Conservation (phyloP, 2,797 vertebrate genomes). For the Tokudaia muenninki region DNA sequence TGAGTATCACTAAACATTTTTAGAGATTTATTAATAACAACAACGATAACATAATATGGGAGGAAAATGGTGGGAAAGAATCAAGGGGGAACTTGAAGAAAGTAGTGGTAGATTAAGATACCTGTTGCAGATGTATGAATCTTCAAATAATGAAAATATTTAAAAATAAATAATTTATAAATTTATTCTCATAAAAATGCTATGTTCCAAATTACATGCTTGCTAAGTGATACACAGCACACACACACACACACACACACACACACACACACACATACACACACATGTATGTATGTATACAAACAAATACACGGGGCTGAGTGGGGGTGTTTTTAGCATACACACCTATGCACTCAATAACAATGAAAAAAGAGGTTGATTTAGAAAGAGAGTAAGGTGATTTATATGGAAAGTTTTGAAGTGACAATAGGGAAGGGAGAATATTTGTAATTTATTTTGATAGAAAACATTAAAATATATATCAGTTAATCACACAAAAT, state of each 20-base stretch:
- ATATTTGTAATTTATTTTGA: too few relatives aligned
- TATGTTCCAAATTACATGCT: neutral
- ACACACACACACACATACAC: too few relatives aligned
- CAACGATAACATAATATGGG: neutral
- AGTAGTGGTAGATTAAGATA: too few relatives aligned
- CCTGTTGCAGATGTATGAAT: neutral
- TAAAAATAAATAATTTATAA: neutral
- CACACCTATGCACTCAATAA: neutral
- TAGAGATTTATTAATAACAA: neutral
- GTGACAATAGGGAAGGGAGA: neutral
- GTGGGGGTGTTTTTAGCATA: neutral
- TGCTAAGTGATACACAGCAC: neutral
- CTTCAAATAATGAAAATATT: neutral
- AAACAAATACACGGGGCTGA: too few relatives aligned
- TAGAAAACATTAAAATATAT: neutral
- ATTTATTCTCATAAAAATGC: neutral
- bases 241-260: neutral
- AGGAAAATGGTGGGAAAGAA: neutral
- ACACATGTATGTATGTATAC: fast-evolving
- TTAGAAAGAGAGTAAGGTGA: neutral
- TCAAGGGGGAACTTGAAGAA: neutral
- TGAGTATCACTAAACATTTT: neutral
- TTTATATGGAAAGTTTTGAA: neutral
- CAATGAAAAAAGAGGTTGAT: neutral
- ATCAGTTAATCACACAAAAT: neutral